Evolutionary conservation across 2,797 vertebrate species (phyloP).

Genomic region (Zonotrichia albicollis): DNA sequence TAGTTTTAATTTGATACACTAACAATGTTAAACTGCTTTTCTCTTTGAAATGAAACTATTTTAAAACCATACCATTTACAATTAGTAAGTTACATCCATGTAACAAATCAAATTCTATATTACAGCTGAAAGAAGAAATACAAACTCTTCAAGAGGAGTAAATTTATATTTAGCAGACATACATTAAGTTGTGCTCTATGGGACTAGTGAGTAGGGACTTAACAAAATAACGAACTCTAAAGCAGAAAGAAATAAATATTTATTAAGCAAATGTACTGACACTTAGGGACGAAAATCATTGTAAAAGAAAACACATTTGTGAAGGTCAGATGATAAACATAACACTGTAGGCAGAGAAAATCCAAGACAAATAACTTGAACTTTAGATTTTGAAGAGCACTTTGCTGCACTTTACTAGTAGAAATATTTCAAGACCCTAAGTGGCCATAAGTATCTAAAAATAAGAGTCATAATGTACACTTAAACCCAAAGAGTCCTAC

Average conservation of each 20-base stretch:
- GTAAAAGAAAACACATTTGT: conserved; percentile 19
- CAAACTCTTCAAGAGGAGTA: background rate
- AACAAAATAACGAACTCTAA: background rate
- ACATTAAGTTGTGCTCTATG: background rate
- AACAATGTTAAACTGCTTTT: background rate
- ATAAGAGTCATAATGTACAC: background rate
- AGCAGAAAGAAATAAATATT: conserved; percentile 14
- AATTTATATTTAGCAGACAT: background rate
- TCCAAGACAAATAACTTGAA: conserved; percentile 9
- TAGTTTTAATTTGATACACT: background rate
- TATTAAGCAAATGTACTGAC: conserved; percentile 7
- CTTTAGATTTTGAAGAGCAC: background rate
- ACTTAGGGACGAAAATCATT: background rate
- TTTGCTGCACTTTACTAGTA: background rate
- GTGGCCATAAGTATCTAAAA: background rate
- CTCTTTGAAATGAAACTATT: background rate
- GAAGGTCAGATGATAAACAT: background rate
- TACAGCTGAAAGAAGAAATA: background rate
- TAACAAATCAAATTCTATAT: background rate
- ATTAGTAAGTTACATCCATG: background rate
- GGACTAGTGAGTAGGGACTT: background rate
- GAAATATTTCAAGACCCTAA: conserved; percentile 36
- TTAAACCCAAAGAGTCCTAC: background rate
- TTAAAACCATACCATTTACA: background rate
- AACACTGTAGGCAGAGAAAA: background rate